Conservation (phyloP, 2,888 invertebrate species). For the Papilio demoleus region DNA sequence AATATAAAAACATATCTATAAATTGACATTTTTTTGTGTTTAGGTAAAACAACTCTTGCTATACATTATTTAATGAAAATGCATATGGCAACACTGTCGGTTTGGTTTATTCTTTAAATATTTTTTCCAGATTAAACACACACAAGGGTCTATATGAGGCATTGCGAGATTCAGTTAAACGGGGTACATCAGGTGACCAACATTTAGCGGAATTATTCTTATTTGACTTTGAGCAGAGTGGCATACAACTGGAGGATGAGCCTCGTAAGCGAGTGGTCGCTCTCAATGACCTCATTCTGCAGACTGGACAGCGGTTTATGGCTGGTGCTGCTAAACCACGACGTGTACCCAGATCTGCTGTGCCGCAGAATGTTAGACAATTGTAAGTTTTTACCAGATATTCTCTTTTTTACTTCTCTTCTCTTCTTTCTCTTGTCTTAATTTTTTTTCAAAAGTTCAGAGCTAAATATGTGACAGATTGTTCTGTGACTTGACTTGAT, state of each 20-base stretch:
- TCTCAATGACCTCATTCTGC: constrained; percentile 93
- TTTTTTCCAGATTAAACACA: constrained; percentile 91
- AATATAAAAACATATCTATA: too few relatives aligned
- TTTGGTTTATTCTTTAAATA: too few relatives aligned
- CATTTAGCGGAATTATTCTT: constrained; percentile 95
- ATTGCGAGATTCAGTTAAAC: constrained; percentile 87
- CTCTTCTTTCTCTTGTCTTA: too few relatives aligned
- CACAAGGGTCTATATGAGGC: constrained; percentile 92
- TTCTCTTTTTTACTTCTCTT: neutral
- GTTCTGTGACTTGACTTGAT: too few relatives aligned
- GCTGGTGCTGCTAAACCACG: constrained; percentile 88
- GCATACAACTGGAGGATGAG: constrained; percentile 94
- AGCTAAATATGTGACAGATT: too few relatives aligned
- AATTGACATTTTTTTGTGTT: too few relatives aligned
- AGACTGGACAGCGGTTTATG: constrained; percentile 93
- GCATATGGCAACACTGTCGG: too few relatives aligned
- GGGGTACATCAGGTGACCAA: constrained; percentile 92
- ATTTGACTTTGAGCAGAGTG: constrained; percentile 98
- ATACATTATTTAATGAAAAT: too few relatives aligned
- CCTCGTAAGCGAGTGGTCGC: constrained; percentile 90
- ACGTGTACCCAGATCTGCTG: constrained; percentile 83
- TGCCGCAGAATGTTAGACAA: constrained; percentile 89
- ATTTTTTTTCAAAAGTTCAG: too few relatives aligned
- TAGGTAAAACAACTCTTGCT: too few relatives aligned
- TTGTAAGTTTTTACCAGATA: constrained; percentile 83